A percentile compares a stretch with the other conserved stretches of the same genome.
phyloP scores from a whole-genome alignment of 2,888 invertebrate genomes.

The Drosophila monieri region DNA sequence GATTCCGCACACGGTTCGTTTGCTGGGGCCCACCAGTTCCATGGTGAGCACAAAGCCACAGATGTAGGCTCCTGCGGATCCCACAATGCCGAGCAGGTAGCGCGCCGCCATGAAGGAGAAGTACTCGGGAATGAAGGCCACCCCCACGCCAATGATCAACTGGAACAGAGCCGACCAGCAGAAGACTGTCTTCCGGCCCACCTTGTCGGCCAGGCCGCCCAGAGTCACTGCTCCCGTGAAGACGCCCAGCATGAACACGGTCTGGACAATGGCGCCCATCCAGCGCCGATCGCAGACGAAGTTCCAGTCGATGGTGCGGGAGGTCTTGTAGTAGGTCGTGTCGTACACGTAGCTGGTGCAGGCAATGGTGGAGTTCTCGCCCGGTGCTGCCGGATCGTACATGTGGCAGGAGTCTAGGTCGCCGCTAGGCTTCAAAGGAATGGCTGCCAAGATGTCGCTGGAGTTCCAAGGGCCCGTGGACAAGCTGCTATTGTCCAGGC shows the following conservation, averaged over 20 bases:
- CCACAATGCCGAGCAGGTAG: conserved; percentile 91
- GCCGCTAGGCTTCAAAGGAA: conserved; percentile 86
- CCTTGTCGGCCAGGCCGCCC: conserved; percentile 91
- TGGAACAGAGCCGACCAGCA: conserved; percentile 91
- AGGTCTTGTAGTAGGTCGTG: conserved; percentile 88
- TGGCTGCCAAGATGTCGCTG: conserved; percentile 85
- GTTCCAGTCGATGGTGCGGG: conserved; percentile 92
- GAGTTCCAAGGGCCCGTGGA: conserved; percentile 86
- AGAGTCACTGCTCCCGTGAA: conserved; percentile 91
- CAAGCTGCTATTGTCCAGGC: conserved; percentile 85
- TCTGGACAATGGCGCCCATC: conserved; percentile 92
- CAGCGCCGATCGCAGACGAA: conserved; percentile 91
- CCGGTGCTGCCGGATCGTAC: conserved; percentile 69
- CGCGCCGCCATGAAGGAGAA: conserved; percentile 88
- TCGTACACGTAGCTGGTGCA: conserved; percentile 89
- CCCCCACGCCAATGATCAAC: conserved; percentile 88
- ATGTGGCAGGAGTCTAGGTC: conserved; percentile 88
- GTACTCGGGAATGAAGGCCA: conserved; percentile 91
- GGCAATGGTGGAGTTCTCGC: conserved; percentile 81
- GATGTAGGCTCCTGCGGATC: conserved; percentile 89
- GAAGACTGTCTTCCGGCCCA: conserved; percentile 91
- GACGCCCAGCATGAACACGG: conserved; percentile 91
- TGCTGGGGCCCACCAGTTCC: conserved; percentile 92
- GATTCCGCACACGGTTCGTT: conserved; percentile 91
- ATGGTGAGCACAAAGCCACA: conserved; percentile 87